Percentiles rank a stretch among this genome's conserved stretches.
These are phyloP conservation scores for Channa argus DNA, from an alignment of 2,113 vertebrate species.

Conservation along the genomic window DNA sequence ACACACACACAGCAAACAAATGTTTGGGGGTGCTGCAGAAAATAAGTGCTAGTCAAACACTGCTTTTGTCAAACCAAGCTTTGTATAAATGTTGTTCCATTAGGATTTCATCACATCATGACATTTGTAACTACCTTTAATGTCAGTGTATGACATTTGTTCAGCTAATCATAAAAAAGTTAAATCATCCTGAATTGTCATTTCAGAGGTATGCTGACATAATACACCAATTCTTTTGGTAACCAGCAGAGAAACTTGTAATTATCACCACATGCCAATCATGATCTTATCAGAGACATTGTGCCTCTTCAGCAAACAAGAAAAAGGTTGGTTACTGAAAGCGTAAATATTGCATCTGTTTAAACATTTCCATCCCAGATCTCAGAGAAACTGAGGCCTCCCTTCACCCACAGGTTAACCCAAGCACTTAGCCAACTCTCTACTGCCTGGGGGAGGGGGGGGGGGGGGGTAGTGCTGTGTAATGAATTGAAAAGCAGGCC, in stretches of 20 bases:
- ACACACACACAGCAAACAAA: constrained; percentile 13
- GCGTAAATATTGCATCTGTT: constrained; percentile 50
- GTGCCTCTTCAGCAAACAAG: background rate
- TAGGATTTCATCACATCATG: too few relatives aligned
- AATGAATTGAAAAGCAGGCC: constrained; percentile 80
- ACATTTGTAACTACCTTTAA: background rate
- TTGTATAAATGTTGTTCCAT: background rate
- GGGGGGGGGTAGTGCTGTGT: constrained; percentile 43
- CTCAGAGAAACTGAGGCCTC: constrained; percentile 19
- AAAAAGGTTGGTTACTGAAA: background rate
- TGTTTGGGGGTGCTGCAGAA: constrained; percentile 9
- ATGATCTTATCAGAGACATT: background rate
- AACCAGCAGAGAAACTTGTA: constrained; percentile 22
- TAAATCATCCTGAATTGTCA: background rate
- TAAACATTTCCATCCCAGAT: constrained; percentile 31
- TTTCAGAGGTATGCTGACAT: constrained; percentile 1
- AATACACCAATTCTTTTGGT: background rate
- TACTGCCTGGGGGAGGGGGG: constrained; percentile 37
- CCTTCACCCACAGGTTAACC: constrained; percentile 58
- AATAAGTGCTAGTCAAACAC: constrained; percentile 26
- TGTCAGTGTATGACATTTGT: constrained; percentile 21
- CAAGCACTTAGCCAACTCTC: constrained; percentile 49
- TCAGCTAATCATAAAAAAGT: background rate
- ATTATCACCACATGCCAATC: constrained; percentile 32
- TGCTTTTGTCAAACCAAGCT: background rate